Evolutionary conservation across 2,113 vertebrate genomes (phyloP).

Genomic region (Tyrannus savana): DNA sequence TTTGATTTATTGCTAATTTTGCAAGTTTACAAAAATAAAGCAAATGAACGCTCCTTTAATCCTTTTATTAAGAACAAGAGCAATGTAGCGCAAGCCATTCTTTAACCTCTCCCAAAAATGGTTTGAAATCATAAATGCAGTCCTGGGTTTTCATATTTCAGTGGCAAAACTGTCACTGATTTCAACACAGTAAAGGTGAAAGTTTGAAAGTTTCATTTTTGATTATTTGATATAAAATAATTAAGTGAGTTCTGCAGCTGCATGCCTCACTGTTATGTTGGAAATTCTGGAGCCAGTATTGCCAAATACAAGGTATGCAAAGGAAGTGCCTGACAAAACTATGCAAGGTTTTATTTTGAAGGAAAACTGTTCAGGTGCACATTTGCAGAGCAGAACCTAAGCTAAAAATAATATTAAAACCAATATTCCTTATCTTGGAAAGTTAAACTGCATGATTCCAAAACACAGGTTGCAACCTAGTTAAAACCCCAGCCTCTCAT

Average conservation of each 20-base stretch:
- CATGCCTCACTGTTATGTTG: not conserved
- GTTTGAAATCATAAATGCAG: not conserved
- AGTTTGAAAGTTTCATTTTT: not conserved
- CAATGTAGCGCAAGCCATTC: not conserved
- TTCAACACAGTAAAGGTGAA: not conserved
- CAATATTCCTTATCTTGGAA: not conserved
- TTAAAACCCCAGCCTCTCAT: not conserved
- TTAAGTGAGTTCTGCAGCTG: not conserved
- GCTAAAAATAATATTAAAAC: not conserved
- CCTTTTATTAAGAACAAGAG: not conserved
- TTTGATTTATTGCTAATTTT: not conserved
- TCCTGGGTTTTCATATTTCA: not conserved
- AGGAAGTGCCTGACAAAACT: not conserved
- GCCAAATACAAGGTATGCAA: not conserved
- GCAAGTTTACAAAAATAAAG: not conserved
- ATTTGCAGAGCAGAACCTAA: not conserved
- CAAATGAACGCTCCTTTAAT: not conserved
- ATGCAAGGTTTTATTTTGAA: not conserved
- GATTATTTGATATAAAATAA: not conserved
- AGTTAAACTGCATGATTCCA: not conserved
- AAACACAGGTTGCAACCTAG: not conserved
- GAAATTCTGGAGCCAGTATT: not conserved
- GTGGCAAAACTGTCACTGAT: not conserved
- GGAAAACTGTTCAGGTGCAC: not conserved
- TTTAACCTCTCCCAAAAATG: fast-evolving